These are phyloP conservation scores for Cordilura impudica DNA, from an alignment of 2,888 invertebrate genomes.

Conservation along the genomic window DNA sequence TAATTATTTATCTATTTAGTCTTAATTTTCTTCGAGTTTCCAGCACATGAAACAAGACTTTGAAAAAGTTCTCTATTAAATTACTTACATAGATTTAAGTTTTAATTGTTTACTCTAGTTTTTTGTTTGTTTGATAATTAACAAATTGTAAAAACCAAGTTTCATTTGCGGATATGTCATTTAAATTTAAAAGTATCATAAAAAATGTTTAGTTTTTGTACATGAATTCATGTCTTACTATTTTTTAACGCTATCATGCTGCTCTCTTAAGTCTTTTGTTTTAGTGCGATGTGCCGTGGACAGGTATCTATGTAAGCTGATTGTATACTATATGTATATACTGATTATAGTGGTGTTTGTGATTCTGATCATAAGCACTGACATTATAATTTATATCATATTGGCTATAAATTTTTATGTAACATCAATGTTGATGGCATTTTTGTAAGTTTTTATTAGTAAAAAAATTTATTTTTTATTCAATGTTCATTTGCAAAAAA, in stretches of 20 bases:
- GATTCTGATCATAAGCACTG: slow-evolving; percentile 18
- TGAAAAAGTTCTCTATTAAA: neutral
- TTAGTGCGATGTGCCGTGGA: neutral
- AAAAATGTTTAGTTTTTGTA: slow-evolving; percentile 1
- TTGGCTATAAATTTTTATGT: slow-evolving; percentile 22
- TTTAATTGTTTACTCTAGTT: slow-evolving; percentile 31
- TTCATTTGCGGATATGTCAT: slow-evolving; percentile 58
- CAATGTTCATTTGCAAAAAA: too few relatives aligned
- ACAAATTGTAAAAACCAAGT: neutral
- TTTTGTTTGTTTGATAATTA: neutral
- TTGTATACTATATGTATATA: neutral
- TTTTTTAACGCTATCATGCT: slow-evolving; percentile 14
- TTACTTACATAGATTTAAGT: slow-evolving; percentile 11
- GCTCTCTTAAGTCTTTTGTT: slow-evolving; percentile 59
- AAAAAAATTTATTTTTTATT: too few relatives aligned
- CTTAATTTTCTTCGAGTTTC: neutral
- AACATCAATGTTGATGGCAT: slow-evolving; percentile 33
- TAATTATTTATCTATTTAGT: neutral
- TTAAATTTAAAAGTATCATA: slow-evolving; percentile 48
- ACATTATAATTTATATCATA: slow-evolving; percentile 59
- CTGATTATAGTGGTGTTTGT: neutral
- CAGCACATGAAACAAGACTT: neutral
- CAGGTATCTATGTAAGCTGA: neutral
- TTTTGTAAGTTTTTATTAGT: too few relatives aligned
- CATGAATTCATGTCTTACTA: neutral